Base-by-base conservation (phyloP, 2,113 vertebrate species). In the Trematomus loennbergii region DNA sequence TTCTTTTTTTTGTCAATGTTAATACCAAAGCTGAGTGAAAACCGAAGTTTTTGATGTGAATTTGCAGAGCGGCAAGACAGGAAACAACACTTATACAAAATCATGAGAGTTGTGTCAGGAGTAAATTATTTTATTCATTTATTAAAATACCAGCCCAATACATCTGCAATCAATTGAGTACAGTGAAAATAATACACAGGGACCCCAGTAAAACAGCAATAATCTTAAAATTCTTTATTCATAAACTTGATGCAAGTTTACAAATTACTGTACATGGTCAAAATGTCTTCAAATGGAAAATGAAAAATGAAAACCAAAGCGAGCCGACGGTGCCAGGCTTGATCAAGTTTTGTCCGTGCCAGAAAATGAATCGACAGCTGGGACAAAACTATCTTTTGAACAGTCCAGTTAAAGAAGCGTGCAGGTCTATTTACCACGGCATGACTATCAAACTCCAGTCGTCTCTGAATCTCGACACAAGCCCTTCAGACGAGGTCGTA, bases 241-340 rank as follows among this genome's bases (percentile, higher is more conserved):
- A 95, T 95, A 95, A 95, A 95, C 95, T 95, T 95, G 95, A 95
- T 95, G 95, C 94, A 95, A 95, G 95, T 95, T 95, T 95, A 95
- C 93, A 95, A 95, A 95, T 95, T 94, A 92, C 92, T 96, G 93
- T 95, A 96, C 94, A 95, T 92, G 92, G 91, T 95, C 93, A 95
- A 95, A 94, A 93, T 95, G 74, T 92, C 80, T 90, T 91, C 85
- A 91, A 91, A 92, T 93, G 90, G 69, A 85, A 85, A 92, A 87
- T 62, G 72, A 80, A 29, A 85, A 82, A 78, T 1, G n/a, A 20
- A 74, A 89, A 76, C 36, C 78, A 83, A 78, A 87, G 77, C 62
- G 76, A 88, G 85, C 83, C 76, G 83, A 86, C 67, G 43, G 71
- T 72, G 77, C 66, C 77, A 77, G 86, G 87, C 70, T 69, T 29